phyloP scores from a whole-genome alignment of 2,797 vertebrate genomes.

The Chrosomus eos region DNA sequence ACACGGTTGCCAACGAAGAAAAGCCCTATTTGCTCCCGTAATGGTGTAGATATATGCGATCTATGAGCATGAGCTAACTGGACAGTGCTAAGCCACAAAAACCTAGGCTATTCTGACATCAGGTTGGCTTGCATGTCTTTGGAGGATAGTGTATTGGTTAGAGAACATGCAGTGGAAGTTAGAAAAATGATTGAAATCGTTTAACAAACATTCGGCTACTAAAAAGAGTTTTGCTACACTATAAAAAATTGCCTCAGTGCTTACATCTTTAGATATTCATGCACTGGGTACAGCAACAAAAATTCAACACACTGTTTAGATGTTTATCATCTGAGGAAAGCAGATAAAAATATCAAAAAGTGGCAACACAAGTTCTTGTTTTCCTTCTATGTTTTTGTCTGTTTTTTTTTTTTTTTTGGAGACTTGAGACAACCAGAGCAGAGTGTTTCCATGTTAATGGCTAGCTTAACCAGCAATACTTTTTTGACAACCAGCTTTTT shows the following conservation, averaged over 20 bases:
- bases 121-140: neutral
- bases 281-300: neutral
- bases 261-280: neutral
- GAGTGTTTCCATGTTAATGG: neutral
- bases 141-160: neutral
- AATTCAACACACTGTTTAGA: neutral
- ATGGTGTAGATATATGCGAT: neutral
- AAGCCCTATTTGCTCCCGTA: neutral
- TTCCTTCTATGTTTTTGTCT: neutral
- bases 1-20: neutral
- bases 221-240: conserved; percentile 4
- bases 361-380: neutral
- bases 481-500: neutral
- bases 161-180: neutral
- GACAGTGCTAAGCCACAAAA: neutral
- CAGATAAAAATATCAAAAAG: neutral
- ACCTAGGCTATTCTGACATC: neutral
- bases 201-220: neutral
- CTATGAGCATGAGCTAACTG: neutral
- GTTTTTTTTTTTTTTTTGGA: no score
- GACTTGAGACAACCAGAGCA: neutral
- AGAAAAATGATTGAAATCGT: neutral
- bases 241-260: neutral
- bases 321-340: neutral
- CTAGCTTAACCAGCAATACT: neutral